These are phyloP conservation scores for Plutomurus gul DNA, from an alignment of 1,140 invertebrate species.

Conservation along the genomic window DNA sequence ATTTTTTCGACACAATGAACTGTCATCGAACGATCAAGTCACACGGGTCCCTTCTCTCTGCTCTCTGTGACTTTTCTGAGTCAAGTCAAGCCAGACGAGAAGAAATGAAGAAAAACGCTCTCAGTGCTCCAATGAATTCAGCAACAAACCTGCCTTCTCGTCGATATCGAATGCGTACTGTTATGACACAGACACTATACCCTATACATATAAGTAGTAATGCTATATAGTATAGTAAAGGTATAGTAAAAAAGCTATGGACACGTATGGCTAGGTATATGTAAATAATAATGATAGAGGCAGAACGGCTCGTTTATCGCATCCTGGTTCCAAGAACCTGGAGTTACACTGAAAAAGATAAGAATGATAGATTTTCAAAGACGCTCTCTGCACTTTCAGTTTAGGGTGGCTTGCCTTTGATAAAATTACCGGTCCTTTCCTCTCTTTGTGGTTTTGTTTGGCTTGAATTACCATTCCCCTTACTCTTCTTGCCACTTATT, in stretches of 20 bases:
- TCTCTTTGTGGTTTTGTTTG: background rate
- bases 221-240: no score
- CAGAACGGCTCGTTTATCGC: slow-evolving; percentile 13
- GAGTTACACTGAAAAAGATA: slow-evolving; percentile 2
- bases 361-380: background rate
- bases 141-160: no score
- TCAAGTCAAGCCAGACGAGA: background rate
- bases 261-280: no score
- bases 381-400: no score
- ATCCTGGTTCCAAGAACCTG: slow-evolving; percentile 20
- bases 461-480: no score
- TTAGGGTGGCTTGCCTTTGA: no score
- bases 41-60: background rate
- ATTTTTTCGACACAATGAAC: background rate
- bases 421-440: no score
- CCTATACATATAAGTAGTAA: no score
- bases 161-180: no score
- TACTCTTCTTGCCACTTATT: no score
- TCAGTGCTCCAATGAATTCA: background rate
- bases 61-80: background rate
- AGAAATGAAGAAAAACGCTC: background rate
- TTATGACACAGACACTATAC: no score
- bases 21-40: background rate
- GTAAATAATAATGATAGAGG: background rate
- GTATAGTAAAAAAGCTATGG: no score